phyloP scores from a whole-genome alignment of 1,140 invertebrate species.

The Agrypnia vestita region DNA sequence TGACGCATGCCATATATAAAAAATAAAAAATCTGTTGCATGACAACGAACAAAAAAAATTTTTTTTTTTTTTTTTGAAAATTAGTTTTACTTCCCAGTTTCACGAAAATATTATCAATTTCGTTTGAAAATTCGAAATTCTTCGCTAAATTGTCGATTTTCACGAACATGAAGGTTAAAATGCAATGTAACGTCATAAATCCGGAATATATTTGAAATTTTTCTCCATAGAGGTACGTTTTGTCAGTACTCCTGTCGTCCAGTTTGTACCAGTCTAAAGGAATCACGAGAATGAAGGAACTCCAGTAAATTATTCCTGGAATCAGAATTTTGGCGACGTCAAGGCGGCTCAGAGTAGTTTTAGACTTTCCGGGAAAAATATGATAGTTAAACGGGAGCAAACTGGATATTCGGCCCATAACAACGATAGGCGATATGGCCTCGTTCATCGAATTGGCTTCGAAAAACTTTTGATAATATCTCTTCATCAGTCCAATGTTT shows the following conservation, averaged over 20 bases:
- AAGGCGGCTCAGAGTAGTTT: neutral
- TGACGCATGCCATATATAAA: neutral
- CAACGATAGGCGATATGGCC: neutral
- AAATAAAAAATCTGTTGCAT: neutral
- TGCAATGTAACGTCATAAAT: neutral
- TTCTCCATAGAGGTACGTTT: neutral
- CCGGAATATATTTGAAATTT: neutral
- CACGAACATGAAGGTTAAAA: neutral
- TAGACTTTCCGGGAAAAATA: neutral
- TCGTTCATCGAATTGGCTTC: too few species aligned
- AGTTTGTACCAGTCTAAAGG: neutral
- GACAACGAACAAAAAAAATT: neutral
- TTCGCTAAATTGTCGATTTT: neutral
- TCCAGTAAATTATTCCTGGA: neutral
- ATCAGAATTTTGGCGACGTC: neutral
- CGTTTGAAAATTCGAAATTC: neutral
- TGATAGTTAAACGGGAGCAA: neutral
- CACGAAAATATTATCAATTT: neutral
- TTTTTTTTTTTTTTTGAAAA: neutral
- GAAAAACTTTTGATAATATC: too few species aligned
- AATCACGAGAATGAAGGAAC: neutral
- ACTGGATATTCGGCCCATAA: neutral
- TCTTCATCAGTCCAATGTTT: too few species aligned
- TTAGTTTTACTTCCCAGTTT: neutral
- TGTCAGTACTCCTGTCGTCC: neutral